Percentiles rank a stretch among this genome's conserved stretches.
Conservation (phyloP, 2,888 invertebrate species). For the Protula sp. region DNA sequence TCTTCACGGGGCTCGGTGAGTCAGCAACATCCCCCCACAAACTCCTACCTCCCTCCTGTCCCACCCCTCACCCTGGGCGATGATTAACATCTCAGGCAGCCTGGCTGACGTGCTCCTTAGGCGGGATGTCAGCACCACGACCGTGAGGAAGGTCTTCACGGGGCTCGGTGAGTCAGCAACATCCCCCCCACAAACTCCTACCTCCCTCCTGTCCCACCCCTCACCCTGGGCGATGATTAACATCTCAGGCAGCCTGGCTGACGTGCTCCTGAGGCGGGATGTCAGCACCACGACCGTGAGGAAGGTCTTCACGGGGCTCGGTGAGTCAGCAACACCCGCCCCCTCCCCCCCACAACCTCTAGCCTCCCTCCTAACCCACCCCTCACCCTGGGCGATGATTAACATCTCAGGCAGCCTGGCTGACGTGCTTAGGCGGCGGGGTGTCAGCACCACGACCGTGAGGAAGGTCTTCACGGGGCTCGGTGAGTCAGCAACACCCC, state of each 20-base stretch:
- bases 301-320: neutral
- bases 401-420: constrained; percentile 30
- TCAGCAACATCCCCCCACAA: too few relatives aligned
- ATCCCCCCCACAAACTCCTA: too few relatives aligned
- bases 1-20: neutral
- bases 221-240: constrained; percentile 34
- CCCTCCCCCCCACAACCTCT: too few relatives aligned
- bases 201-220: too few relatives aligned
- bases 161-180: neutral
- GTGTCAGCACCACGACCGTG: neutral
- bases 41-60: too few relatives aligned
- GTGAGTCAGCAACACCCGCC: too few relatives aligned
- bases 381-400: constrained; percentile 33
- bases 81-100: constrained; percentile 33
- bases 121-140: neutral
- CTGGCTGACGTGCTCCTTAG: constrained; percentile 13
- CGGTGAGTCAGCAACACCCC: too few relatives aligned
- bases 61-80: too few relatives aligned
- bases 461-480: neutral
- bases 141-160: neutral
- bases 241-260: constrained; percentile 28
- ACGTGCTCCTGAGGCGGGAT: constrained; percentile 7
- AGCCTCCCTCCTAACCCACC: too few relatives aligned
- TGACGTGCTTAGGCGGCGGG: constrained; percentile 8
- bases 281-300: neutral